phyloP scores from a whole-genome alignment of 2,797 vertebrate species.

The Aldrovandia affinis region DNA sequence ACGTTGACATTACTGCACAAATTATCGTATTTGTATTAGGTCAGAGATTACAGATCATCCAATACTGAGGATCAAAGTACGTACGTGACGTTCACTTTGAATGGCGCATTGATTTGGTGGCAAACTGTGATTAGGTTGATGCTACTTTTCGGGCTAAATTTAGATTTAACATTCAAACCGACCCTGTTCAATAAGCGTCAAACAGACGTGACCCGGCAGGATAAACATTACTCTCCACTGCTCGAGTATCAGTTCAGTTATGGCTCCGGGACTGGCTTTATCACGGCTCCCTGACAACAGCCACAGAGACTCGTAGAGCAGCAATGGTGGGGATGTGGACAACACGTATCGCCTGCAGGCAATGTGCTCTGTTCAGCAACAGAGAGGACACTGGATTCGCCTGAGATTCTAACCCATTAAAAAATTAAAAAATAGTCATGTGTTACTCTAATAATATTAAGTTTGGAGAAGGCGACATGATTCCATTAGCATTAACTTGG shows the following conservation, averaged over 20 bases:
- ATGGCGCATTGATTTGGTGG: not conserved
- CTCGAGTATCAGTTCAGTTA: not conserved
- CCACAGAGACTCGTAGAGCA: not conserved
- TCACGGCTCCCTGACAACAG: not conserved
- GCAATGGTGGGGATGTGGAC: not conserved
- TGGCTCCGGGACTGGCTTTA: not conserved
- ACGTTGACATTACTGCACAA: not conserved
- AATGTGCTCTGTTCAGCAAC: not conserved
- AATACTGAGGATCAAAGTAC: too few species aligned
- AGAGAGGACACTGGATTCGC: not conserved
- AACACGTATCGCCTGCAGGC: not conserved
- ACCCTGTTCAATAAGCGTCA: not conserved
- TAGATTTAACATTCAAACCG: not conserved
- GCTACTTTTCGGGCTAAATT: not conserved
- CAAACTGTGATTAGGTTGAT: not conserved
- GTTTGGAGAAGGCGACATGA: too few species aligned
- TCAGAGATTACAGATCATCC: not conserved
- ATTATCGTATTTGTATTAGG: not conserved
- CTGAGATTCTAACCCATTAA: not conserved
- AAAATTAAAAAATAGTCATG: too few species aligned
- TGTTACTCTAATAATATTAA: too few species aligned
- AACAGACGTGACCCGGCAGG: not conserved
- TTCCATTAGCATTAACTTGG: too few species aligned
- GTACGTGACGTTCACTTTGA: not conserved
- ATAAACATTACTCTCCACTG: not conserved